Base-by-base conservation (phyloP, 2,797 vertebrate species). In the Sebastes cheni region DNA sequence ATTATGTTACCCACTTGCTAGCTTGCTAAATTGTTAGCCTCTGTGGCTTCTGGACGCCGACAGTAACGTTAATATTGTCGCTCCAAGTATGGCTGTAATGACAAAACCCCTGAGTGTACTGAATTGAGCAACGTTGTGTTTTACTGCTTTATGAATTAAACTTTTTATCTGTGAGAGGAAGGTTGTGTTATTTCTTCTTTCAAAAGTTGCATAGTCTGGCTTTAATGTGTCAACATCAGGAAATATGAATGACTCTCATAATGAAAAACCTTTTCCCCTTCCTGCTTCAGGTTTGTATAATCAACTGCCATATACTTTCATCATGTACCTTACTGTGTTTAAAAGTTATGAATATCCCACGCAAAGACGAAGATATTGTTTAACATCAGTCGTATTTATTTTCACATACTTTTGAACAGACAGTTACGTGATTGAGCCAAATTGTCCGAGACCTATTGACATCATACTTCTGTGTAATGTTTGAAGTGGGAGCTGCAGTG, bases 401-500 rank as follows among this genome's bases (percentile, higher is more conserved):
- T 91, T 73, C 25, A 60, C 84, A 74, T 46, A 46, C 42, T 46
- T 84, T 81, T 14, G 4, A 77, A 82, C 5, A 66, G 79, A 85
- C 88, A 81, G 79, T 75, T 67, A 76, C 84, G 82, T 4, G 52
- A 89, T 78, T 72, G 89, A 81, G 87, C 81, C 84, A 91, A 92
- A 93, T 88, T 70, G 80, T 71, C 81, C 80, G 27, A 71, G 86
- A 92, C 81, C 86, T 67, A 67, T 67, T 92, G 87, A 89, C 90
- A 86, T 93, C 90, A 92, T 90, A 32, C 73, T 75, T 80, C 79
- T 88, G 87, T 79, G 67, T 79, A 85, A 84, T 81, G 91, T 91
- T 92, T 91, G 88, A 91, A 86, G 91, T 79, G 72, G 89, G 83
- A 78, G 87, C 87, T 52, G 79, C 69, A 67, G 79, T 18, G 82